phyloP scores from a whole-genome alignment of 2,113 vertebrate genomes.

The Antechinus flavipes region DNA sequence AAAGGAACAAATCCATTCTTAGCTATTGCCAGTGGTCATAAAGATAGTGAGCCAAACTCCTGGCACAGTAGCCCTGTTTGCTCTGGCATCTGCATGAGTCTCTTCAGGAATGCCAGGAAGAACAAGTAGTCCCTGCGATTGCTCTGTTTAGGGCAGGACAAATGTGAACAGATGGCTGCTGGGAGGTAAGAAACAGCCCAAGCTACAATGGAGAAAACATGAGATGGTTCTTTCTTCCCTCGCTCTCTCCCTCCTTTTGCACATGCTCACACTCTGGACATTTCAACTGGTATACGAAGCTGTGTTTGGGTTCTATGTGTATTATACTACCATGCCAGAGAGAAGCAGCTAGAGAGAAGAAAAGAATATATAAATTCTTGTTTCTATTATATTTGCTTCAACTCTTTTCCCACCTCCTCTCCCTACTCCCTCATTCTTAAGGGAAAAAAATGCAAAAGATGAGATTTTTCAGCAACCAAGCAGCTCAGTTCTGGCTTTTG shows the following conservation, averaged over 20 bases:
- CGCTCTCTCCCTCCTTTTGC: neutral
- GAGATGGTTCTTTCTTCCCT: too few relatives aligned
- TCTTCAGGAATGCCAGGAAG: neutral
- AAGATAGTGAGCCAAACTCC: neutral
- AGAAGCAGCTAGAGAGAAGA: neutral
- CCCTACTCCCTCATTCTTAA: neutral
- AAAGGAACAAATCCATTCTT: neutral
- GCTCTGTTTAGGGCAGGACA: neutral
- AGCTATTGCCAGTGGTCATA: neutral
- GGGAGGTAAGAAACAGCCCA: neutral
- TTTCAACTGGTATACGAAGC: neutral
- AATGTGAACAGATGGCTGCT: neutral
- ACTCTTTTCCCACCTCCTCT: neutral
- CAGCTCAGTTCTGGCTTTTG: slow-evolving; percentile 49
- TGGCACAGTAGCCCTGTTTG: neutral
- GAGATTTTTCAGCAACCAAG: slow-evolving; percentile 29
- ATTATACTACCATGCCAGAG: neutral
- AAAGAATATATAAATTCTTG: neutral
- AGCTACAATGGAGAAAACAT: neutral
- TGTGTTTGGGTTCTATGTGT: neutral
- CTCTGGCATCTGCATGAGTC: neutral
- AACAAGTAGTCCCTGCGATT: neutral
- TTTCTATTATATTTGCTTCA: neutral
- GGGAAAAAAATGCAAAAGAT: neutral
- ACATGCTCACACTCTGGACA: neutral